Base-by-base conservation (phyloP, 2,113 vertebrate species). In the Capreolus pygargus region DNA sequence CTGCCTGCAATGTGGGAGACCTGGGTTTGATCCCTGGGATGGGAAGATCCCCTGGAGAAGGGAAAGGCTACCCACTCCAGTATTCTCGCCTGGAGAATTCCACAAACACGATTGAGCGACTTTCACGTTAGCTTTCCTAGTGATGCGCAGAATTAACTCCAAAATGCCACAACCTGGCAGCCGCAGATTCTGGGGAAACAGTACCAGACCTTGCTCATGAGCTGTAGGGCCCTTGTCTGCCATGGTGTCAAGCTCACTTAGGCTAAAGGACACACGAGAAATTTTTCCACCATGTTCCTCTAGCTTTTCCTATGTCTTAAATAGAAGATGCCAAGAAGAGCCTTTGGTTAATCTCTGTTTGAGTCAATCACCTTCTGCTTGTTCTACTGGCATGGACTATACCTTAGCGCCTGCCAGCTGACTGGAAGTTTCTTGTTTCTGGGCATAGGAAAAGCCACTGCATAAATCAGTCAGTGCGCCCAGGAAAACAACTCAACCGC, bases 401-500 rank as follows among this genome's bases (percentile, higher is more conserved):
- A 86, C 28, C 25, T 85, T 55, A 61, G n/a, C 82, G 76, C 30
- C 91, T 94, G 97, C 94, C 95, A 98, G 61, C 61, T 97, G 97
- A 85, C 93, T 95, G 67, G 33, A 89, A 97, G 95, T 70, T 74
- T 88, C 94, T 82, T 86, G 60, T 61, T 61, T 36, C 81, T 30
- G n/a, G 57, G 81, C 64, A 43, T 81, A 85, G 50, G 55, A 28
- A 85, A 79, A 54, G 58, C 70, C 89, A 79, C 57, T 39, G 60
- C 4, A 9, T 90, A 91, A 95, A 94, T 86, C 45, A 86, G 54
- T 95, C 78, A 16, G 2, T 1, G 47, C 6, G 0, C 54, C 23
- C 27, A 89, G 85, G 61, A 88, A 98, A 98, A 98, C 97, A 98
- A 97, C 94, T 50, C 60, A 67, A 83, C 28, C 84, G 97, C 96